Percentiles rank a stretch among this genome's conserved stretches.
Conservation (phyloP, 2,888 invertebrate genomes). For the Erebia aethiops region DNA sequence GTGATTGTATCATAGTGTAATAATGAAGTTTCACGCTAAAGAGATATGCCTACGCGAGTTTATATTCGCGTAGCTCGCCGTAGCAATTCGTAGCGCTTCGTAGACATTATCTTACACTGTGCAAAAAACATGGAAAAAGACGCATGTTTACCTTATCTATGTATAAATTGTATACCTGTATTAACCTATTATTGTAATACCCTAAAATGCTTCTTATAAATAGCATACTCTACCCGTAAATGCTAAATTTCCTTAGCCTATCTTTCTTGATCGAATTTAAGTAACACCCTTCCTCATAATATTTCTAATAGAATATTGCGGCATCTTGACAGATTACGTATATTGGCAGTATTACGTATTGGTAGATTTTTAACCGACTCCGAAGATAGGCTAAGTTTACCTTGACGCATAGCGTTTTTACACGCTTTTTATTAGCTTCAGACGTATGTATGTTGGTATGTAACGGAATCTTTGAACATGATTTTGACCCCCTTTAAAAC, state of each 20-base stretch:
- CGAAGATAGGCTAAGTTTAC: background rate
- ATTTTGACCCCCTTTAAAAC: too few relatives aligned
- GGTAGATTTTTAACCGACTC: background rate
- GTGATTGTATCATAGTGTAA: too few relatives aligned
- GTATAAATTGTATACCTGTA: background rate
- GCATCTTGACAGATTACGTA: conserved; percentile 61
- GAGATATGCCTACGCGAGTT: background rate
- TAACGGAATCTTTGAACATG: too few relatives aligned
- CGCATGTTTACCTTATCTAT: too few relatives aligned
- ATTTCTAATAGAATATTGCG: conserved; percentile 62
- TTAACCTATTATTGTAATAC: conserved; percentile 1
- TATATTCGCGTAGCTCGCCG: conserved; percentile 1
- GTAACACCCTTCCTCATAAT: conserved; percentile 44
- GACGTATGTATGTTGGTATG: too few relatives aligned
- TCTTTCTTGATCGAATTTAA: conserved; percentile 8
- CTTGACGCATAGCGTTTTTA: too few relatives aligned
- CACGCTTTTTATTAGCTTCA: too few relatives aligned
- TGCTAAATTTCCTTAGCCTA: conserved; percentile 1
- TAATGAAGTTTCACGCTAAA: background rate
- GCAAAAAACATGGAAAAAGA: too few relatives aligned
- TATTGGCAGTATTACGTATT: background rate
- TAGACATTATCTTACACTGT: background rate
- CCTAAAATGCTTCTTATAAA: background rate
- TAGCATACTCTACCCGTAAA: background rate
- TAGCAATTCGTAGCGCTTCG: conserved; percentile 14